A percentile compares a stretch with the other conserved stretches of the same genome.
These are phyloP conservation scores for Cataglyphis rosenhaueri DNA, from an alignment of 2,888 invertebrate species.

Conservation along the genomic window DNA sequence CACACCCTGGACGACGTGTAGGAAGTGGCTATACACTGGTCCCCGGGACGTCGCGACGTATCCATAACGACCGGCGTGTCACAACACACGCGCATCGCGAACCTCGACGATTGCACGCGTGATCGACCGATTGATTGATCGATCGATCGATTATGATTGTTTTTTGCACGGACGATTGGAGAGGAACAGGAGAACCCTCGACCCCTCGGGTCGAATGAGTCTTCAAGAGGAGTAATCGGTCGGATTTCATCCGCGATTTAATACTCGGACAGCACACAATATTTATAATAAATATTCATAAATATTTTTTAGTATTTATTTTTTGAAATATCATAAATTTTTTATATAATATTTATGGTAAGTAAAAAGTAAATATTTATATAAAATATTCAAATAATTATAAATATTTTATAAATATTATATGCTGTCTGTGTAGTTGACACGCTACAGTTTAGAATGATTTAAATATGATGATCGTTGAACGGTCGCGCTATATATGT, in stretches of 20 bases:
- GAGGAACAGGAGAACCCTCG: background rate
- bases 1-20: conserved; percentile 57
- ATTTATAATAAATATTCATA: no score
- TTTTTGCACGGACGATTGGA: background rate
- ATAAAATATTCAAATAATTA: no score
- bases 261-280: no score
- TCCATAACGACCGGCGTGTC: conserved; percentile 78
- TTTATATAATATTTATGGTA: no score
- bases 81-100: conserved; percentile 73
- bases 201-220: background rate
- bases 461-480: no score
- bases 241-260: background rate
- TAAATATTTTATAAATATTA: no score
- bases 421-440: background rate
- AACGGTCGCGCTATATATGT: background rate
- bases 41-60: conserved; percentile 64
- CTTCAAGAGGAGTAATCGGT: background rate
- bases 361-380: no score
- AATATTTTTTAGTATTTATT: no score
- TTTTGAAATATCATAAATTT: no score
- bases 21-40: conserved; percentile 52
- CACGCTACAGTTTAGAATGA: background rate
- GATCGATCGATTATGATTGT: conserved; percentile 55
- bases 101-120: conserved; percentile 58
- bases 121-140: conserved; percentile 53